Percentiles rank a stretch among this genome's conserved stretches.
Conservation (phyloP, 2,113 vertebrate species). For the Chelonoidis abingdonii region DNA sequence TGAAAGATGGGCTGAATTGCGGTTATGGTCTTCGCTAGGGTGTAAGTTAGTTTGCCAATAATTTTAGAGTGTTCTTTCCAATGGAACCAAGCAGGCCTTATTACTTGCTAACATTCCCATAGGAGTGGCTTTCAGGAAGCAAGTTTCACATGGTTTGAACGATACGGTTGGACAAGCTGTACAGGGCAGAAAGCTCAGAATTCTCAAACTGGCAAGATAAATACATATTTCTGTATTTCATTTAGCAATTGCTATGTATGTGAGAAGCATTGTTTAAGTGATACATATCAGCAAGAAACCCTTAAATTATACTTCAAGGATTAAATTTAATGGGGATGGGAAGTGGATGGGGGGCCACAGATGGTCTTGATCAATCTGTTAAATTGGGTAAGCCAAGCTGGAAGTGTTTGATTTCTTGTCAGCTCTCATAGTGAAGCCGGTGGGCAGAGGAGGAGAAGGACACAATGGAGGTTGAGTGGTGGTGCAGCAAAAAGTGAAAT, state of each 20-base stretch:
- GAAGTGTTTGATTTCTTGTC: constrained; percentile 41
- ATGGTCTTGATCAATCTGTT: constrained; percentile 51
- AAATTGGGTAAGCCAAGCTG: constrained; percentile 27
- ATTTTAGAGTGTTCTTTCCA: constrained; percentile 2
- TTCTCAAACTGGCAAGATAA: constrained; percentile 47
- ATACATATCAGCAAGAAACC: constrained; percentile 48
- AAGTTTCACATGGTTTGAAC: neutral
- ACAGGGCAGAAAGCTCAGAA: constrained; percentile 17
- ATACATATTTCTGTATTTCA: constrained; percentile 59
- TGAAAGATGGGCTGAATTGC: neutral
- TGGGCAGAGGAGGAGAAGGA: neutral
- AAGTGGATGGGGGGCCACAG: constrained; percentile 53
- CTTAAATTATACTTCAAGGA: constrained; percentile 57
- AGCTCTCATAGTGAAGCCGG: constrained; percentile 56
- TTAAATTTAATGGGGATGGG: constrained; percentile 45
- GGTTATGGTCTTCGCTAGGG: neutral
- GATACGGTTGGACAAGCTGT: neutral
- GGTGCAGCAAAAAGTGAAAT: constrained; percentile 49
- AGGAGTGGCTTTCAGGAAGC: constrained; percentile 56
- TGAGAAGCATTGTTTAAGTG: constrained; percentile 50
- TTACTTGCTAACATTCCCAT: constrained; percentile 3
- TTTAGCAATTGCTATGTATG: constrained; percentile 65
- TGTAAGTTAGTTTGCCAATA: constrained; percentile 30
- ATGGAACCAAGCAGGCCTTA: neutral
- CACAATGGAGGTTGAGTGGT: neutral